These are phyloP conservation scores for Formica exsecta DNA, from an alignment of 1,140 invertebrate species.

Conservation along the genomic window DNA sequence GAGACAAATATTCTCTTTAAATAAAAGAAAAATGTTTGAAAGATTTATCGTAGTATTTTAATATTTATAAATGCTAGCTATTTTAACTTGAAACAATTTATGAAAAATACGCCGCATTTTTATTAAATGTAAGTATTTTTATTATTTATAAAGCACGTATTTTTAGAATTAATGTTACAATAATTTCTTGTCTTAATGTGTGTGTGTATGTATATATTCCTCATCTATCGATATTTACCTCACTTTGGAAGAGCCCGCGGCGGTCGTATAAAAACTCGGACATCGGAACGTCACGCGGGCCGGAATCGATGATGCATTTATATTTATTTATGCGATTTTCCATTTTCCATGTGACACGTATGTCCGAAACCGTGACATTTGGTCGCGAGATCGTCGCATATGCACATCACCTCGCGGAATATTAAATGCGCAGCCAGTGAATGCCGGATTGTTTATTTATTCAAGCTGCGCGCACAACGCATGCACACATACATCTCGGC, in stretches of 20 bases:
- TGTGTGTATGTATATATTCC: background rate
- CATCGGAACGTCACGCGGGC: constrained; percentile 13
- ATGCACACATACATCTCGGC: background rate
- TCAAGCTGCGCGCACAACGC: constrained; percentile 49
- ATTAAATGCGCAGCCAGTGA: constrained; percentile 45
- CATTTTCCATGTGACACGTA: constrained; percentile 61
- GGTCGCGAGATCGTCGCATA: constrained; percentile 56
- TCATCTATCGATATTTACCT: constrained; percentile 11
- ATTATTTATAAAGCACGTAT: background rate
- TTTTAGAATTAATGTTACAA: background rate
- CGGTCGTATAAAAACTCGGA: constrained; percentile 31
- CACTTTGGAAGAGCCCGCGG: constrained; percentile 21
- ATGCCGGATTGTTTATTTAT: constrained; percentile 60
- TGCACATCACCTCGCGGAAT: constrained; percentile 51
- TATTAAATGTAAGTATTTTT: too few relatives aligned
- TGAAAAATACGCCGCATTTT: background rate
- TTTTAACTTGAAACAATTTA: background rate
- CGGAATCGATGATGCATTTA: constrained; percentile 56
- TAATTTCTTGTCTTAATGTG: constrained; percentile 7
- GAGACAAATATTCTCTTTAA: background rate
- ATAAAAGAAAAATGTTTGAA: background rate
- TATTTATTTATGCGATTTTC: constrained; percentile 65
- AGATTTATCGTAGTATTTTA: background rate
- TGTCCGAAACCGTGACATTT: constrained; percentile 61
- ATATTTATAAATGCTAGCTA: background rate